These are phyloP conservation scores for Platycheirus albimanus DNA, from an alignment of 2,888 invertebrate genomes.

Conservation along the genomic window DNA sequence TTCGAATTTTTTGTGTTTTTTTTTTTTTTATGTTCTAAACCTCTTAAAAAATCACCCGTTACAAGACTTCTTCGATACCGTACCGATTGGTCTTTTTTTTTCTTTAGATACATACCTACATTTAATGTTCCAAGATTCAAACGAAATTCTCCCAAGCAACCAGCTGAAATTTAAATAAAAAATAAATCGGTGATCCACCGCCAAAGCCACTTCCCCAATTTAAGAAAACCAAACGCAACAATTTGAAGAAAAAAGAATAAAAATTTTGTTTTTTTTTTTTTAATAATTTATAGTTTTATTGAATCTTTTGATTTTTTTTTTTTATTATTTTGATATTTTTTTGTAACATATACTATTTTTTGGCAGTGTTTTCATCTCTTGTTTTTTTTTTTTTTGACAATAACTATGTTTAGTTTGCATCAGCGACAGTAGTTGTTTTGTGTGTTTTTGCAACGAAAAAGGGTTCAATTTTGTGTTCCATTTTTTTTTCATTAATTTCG, in stretches of 20 bases:
- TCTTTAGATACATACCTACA: too few species aligned
- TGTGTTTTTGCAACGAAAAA: slow-evolving; percentile 57
- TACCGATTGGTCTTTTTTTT: too few species aligned
- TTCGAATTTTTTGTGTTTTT: too few species aligned
- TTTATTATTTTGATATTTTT: slow-evolving; percentile 52
- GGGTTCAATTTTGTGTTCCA: slow-evolving; percentile 23
- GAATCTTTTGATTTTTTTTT: slow-evolving; percentile 55
- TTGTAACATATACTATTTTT: slow-evolving; percentile 73
- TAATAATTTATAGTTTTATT: slow-evolving; percentile 69
- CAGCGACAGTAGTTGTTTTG: slow-evolving; percentile 54
- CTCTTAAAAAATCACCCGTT: too few species aligned
- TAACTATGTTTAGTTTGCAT: slow-evolving; percentile 53
- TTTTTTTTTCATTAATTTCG: slow-evolving; percentile 30
- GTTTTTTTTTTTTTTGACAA: slow-evolving; percentile 66
- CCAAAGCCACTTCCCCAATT: background rate
- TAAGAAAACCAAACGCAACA: background rate
- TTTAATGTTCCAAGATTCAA: too few species aligned
- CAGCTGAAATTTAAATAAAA: too few species aligned
- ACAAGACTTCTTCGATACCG: too few species aligned
- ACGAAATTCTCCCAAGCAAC: too few species aligned
- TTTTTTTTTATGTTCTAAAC: too few species aligned
- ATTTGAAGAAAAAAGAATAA: background rate
- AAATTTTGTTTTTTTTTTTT: slow-evolving; percentile 39
- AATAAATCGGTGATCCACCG: too few species aligned
- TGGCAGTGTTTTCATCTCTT: slow-evolving; percentile 72